Conservation (phyloP, 2,888 invertebrate species). For the Drosophila anomalata region DNA sequence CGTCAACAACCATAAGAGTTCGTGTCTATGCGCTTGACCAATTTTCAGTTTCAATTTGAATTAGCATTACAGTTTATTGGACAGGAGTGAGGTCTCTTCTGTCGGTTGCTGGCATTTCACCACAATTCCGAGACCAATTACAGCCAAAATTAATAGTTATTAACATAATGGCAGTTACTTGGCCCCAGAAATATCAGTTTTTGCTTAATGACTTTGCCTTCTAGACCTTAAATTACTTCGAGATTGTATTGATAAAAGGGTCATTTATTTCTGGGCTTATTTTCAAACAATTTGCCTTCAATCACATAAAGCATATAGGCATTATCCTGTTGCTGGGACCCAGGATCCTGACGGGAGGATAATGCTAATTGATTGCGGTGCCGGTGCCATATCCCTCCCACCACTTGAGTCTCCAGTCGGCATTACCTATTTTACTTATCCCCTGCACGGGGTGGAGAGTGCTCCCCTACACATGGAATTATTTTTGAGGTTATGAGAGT, state of each 20-base stretch:
- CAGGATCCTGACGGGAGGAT: neutral
- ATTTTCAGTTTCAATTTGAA: neutral
- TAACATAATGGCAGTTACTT: neutral
- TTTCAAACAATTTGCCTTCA: neutral
- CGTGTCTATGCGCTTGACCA: neutral
- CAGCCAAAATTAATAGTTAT: neutral
- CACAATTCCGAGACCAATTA: neutral
- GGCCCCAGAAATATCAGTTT: too few relatives aligned
- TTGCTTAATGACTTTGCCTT: too few relatives aligned
- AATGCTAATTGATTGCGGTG: slow-evolving; percentile 1
- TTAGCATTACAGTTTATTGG: neutral
- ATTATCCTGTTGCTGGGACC: neutral
- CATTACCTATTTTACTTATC: neutral
- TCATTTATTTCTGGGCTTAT: neutral
- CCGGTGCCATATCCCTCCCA: neutral
- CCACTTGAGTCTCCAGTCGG: neutral
- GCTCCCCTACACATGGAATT: neutral
- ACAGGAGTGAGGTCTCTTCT: neutral
- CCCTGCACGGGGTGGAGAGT: neutral
- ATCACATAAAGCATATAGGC: neutral
- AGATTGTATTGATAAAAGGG: neutral
- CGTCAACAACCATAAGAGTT: neutral
- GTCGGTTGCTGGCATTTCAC: neutral
- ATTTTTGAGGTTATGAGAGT: neutral
- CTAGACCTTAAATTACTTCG: neutral